Evolutionary conservation across 2,113 vertebrate species (phyloP), one percentile per base, ranked within the genome.

Genomic region (Datnioides undecimradiatus): DNA sequence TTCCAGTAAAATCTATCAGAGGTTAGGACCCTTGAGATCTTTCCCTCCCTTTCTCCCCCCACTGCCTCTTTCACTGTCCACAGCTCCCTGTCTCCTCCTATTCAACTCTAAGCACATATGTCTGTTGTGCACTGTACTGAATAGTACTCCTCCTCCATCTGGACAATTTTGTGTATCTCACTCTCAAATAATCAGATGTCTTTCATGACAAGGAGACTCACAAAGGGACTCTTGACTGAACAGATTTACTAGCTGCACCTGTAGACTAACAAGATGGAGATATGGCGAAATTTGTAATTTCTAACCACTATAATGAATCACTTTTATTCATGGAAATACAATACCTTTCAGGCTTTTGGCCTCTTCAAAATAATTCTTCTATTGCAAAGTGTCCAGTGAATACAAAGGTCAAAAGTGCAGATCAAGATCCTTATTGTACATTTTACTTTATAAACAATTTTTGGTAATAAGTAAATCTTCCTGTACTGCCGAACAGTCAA

Each of bases 241-340:
- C 31, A 74, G 51, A 87, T 79, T 83, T 82, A 85, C 40, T 38
- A 33, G 29, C 57, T 80, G 59, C 74, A 83, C 62, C 67, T 80
- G 79, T 74, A 64, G 49, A 73, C 60, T 52, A 76, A 65, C 48
- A 76, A 17, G 10, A 38, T 11, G 31, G 40, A 57, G 31, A 68
- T 55, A 57, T 33, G 66, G 34, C 66, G 62, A 82, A 63, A 80
- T 54, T 9, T 46, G 46, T 82, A 60, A 76, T 34, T 74, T 62
- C 48, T 27, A 69, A 40, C 58, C 17, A 59, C 17, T 66, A 36
- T 72, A 70, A 41, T 60, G 0, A 51, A 75, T 65, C 40, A 43
- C 31, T 52, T 41, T 58, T 46, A 57, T 64, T 60, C 36, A 9
- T 31, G 23, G 11, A 62, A 82, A 57, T 51, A 54, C 48, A 31